Evolutionary conservation across 2,113 vertebrate genomes (phyloP).

Genomic region (Nanger granti): DNA sequence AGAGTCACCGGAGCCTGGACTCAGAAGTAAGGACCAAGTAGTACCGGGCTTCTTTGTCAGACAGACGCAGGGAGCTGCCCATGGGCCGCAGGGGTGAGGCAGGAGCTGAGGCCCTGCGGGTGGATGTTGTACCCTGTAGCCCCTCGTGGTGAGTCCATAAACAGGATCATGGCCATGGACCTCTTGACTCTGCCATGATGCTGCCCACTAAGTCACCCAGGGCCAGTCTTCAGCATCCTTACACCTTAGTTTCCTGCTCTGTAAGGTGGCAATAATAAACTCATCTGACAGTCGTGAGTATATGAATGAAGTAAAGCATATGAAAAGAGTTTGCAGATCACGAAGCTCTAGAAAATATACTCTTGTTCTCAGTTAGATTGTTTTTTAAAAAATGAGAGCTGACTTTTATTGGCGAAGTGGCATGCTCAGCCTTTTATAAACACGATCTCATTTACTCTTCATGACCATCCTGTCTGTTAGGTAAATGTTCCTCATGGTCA

Average conservation of each 20-base stretch:
- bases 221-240: neutral
- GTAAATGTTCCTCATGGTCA: neutral
- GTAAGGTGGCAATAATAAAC: neutral
- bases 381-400: neutral
- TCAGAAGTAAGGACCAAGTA: neutral
- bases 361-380: neutral
- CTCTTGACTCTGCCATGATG: neutral
- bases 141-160: neutral
- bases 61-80: neutral
- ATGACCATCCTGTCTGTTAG: neutral
- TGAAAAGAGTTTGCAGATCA: neutral
- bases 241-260: neutral
- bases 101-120: neutral
- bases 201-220: neutral
- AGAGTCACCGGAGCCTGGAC: neutral
- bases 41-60: neutral
- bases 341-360: neutral
- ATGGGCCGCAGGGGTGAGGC: neutral
- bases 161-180: fast-evolving
- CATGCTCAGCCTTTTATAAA: neutral
- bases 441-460: neutral
- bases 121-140: neutral
- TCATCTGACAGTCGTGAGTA: neutral
- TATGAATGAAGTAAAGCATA: neutral
- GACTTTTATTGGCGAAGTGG: neutral